phyloP scores from a whole-genome alignment of 2,113 vertebrate species.

The Pygoscelis adeliae region DNA sequence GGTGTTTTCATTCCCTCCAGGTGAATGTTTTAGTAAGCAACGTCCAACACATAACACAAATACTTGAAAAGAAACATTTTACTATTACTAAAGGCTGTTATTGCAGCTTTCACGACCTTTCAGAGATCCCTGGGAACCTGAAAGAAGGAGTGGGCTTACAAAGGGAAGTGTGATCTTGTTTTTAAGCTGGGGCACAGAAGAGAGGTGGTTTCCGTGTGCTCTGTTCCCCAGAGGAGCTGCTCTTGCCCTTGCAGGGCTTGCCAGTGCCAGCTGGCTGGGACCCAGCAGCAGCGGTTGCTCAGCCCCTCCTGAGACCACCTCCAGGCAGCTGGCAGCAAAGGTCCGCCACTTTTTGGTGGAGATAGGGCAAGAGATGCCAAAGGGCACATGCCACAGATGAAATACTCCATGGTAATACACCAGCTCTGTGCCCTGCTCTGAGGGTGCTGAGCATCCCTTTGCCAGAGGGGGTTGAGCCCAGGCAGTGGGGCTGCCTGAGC shows the following conservation, averaged over 20 bases:
- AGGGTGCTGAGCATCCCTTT: neutral
- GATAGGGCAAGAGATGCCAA: neutral
- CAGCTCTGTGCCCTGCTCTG: neutral
- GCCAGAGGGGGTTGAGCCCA: neutral
- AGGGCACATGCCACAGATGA: neutral
- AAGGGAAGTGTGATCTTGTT: neutral
- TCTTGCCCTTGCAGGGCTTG: neutral
- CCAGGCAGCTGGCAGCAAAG: neutral
- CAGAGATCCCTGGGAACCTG: neutral
- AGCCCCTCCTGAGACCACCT: neutral
- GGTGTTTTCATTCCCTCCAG: neutral
- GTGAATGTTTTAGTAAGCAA: constrained; percentile 31
- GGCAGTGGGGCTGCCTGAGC: neutral
- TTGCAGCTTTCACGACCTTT: neutral
- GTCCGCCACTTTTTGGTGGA: neutral
- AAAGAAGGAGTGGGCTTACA: neutral
- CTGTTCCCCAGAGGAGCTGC: neutral
- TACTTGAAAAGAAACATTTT: neutral
- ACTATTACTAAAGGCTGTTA: neutral
- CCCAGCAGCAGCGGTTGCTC: neutral
- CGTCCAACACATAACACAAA: neutral
- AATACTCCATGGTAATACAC: neutral
- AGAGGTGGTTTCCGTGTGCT: neutral
- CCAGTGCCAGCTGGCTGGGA: fast-evolving
- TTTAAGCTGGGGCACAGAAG: neutral